These are phyloP conservation scores for Catocala nupta DNA, from an alignment of 2,888 invertebrate species.

Conservation along the genomic window DNA sequence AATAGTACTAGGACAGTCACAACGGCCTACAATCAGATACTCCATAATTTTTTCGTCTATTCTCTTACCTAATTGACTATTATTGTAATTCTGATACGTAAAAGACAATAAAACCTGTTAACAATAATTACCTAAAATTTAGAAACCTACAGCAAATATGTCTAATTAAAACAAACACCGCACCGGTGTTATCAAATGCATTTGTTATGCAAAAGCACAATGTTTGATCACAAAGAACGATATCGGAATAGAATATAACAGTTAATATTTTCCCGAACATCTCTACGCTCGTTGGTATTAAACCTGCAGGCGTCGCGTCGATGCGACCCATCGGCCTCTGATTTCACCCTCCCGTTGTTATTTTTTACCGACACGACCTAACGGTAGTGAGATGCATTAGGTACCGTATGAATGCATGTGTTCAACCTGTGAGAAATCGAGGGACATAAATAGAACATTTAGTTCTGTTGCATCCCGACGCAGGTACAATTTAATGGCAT, in stretches of 20 bases:
- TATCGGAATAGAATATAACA: background rate
- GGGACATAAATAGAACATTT: slow-evolving; percentile 5
- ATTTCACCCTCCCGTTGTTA: slow-evolving; percentile 74
- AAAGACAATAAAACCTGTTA: no score
- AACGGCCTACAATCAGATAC: no score
- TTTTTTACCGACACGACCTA: slow-evolving; percentile 77
- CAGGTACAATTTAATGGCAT: no score
- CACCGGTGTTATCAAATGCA: background rate
- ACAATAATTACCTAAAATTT: no score
- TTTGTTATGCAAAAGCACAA: slow-evolving; percentile 2
- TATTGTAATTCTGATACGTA: no score
- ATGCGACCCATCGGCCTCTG: slow-evolving; percentile 61
- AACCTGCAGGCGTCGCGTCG: slow-evolving; percentile 39
- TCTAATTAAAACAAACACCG: background rate
- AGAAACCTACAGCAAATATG: no score
- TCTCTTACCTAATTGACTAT: no score
- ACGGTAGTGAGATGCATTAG: slow-evolving; percentile 70
- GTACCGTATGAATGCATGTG: slow-evolving; percentile 63
- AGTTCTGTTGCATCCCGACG: no score
- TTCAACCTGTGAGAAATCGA: slow-evolving; percentile 35
- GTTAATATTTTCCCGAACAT: slow-evolving; percentile 28
- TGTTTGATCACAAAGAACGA: slow-evolving; percentile 9
- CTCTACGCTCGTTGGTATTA: slow-evolving; percentile 22
- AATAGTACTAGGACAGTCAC: no score
- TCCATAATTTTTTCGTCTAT: no score